Evolutionary conservation across 2,797 vertebrate genomes (phyloP).

Genomic region (Antennarius maculatus): DNA sequence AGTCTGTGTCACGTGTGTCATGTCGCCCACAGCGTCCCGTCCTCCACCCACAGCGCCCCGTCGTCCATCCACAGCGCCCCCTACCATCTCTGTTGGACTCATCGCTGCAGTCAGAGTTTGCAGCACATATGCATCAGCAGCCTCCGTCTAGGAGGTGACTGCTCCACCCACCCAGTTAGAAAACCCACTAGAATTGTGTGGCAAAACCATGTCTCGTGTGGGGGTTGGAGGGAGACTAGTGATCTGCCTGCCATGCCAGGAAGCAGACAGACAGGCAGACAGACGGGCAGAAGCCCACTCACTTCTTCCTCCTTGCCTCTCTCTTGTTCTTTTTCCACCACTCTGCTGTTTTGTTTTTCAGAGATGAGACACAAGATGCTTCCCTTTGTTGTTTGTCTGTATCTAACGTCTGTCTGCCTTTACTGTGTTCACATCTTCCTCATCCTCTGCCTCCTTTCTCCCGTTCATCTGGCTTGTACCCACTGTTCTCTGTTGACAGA

Average conservation of each 20-base stretch:
- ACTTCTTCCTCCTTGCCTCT: constrained; percentile 66
- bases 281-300: constrained; percentile 58
- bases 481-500: constrained; percentile 20
- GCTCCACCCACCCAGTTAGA: constrained; percentile 33
- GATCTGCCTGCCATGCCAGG: constrained; percentile 33
- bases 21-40: too few relatives aligned
- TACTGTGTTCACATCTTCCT: constrained; percentile 26
- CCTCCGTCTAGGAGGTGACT: constrained; percentile 55
- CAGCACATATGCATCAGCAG: constrained; percentile 42
- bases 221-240: not conserved
- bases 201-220: constrained; percentile 33
- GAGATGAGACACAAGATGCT: constrained; percentile 51
- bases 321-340: constrained; percentile 45
- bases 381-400: constrained; percentile 61
- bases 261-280: constrained; percentile 22
- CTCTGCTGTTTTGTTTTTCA: constrained; percentile 55
- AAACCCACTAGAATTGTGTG: constrained; percentile 28
- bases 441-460: constrained; percentile 28
- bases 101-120: constrained; percentile 35
- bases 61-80: constrained; percentile 44
- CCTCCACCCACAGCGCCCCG: not conserved
- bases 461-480: constrained; percentile 24
- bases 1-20: not conserved
- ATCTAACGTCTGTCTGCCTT: constrained; percentile 65
- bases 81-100: constrained; percentile 34